Evolutionary conservation across 2,113 vertebrate genomes (phyloP).

Genomic region (Clinocottus analis): DNA sequence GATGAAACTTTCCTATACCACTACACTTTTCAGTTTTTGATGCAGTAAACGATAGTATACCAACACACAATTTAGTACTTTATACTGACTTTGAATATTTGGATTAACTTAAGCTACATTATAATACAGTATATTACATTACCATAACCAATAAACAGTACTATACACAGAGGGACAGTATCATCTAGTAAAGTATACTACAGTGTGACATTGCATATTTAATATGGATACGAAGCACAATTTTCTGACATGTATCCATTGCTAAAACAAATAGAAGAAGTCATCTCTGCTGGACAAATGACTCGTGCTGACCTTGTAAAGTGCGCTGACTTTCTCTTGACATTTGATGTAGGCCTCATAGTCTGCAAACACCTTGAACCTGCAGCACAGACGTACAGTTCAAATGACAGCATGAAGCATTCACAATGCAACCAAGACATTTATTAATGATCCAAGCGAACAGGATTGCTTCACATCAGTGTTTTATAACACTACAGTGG

Average conservation of each 20-base stretch:
- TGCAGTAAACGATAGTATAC: neutral
- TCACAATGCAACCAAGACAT: neutral
- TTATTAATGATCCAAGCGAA: neutral
- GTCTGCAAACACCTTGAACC: conserved; percentile 95
- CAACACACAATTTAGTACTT: neutral
- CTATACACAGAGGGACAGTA: neutral
- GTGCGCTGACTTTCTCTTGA: conserved; percentile 88
- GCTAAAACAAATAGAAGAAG: neutral
- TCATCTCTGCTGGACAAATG: neutral
- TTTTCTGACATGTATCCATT: no score
- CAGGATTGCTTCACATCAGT: neutral
- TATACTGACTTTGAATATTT: neutral
- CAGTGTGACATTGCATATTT: neutral
- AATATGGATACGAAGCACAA: neutral
- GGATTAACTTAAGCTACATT: neutral
- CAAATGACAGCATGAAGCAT: neutral
- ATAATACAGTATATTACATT: neutral
- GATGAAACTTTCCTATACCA: neutral
- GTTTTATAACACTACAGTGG: no score
- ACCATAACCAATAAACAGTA: neutral
- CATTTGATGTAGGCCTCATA: conserved; percentile 91
- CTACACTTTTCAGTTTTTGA: no score
- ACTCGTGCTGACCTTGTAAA: conserved; percentile 86
- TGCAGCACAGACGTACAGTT: conserved; percentile 70
- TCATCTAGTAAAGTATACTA: neutral